phyloP scores from a whole-genome alignment of 1,140 invertebrate genomes.

The Oryzaephilus surinamensis region DNA sequence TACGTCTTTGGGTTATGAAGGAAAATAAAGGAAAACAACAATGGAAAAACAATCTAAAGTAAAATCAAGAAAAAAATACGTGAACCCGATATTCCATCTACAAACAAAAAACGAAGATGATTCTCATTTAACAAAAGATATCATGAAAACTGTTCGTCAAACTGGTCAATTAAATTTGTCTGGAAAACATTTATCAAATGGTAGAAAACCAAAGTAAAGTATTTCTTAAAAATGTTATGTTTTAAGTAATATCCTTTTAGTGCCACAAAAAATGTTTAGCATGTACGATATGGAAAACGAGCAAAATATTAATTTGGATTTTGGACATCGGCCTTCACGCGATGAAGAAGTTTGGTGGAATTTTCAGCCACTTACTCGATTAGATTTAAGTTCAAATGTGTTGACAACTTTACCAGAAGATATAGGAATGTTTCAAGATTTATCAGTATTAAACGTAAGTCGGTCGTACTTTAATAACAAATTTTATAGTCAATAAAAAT shows the following conservation, averaged over 20 bases:
- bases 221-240: conserved; percentile 4
- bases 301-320: conserved; percentile 54
- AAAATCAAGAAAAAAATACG: conserved; percentile 32
- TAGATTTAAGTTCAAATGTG: conserved; percentile 73
- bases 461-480: not conserved
- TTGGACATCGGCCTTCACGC: conserved; percentile 31
- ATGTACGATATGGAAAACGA: conserved; percentile 65
- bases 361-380: conserved; percentile 59
- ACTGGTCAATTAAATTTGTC: conserved; percentile 71
- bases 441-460: conserved; percentile 62
- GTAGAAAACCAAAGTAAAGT: conserved; percentile 37
- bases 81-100: conserved; percentile 57
- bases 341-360: conserved; percentile 76
- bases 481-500: conserved; percentile 3
- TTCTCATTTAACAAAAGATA: conserved; percentile 49
- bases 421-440: conserved; percentile 56
- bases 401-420: conserved; percentile 55
- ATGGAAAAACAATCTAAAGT: conserved; percentile 30
- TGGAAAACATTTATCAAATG: conserved; percentile 56
- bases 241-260: too few species aligned
- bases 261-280: conserved; percentile 70
- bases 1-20: too few species aligned
- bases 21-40: too few species aligned
- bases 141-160: conserved; percentile 67
- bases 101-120: conserved; percentile 57